A percentile compares a stretch with the other conserved stretches of the same genome.
phyloP scores from a whole-genome alignment of 1,140 invertebrate genomes.

The Holcopasites calliopsidis region DNA sequence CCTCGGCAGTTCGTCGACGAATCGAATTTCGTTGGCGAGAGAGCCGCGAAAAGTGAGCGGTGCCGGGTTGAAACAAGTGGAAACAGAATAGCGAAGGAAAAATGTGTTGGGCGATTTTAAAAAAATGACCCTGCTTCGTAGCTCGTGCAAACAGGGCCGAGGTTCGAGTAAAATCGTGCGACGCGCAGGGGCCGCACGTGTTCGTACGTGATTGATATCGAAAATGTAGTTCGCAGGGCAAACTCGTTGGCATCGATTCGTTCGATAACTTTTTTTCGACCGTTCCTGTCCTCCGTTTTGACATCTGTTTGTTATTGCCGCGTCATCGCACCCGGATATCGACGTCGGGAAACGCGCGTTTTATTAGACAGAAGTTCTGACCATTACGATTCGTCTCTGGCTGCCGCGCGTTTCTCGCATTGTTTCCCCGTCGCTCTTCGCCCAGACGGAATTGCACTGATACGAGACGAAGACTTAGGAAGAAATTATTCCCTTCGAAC shows the following conservation, averaged over 20 bases:
- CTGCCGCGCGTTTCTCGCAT: conserved; percentile 45
- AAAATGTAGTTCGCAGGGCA: conserved; percentile 56
- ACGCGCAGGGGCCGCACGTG: conserved; percentile 29
- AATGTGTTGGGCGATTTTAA: conserved; percentile 1
- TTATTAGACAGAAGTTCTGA: conserved; percentile 62
- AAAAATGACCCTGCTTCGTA: conserved; percentile 11
- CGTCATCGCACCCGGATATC: conserved; percentile 50
- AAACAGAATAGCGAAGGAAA: not conserved
- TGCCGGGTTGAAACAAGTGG: not conserved
- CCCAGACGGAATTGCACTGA: conserved; percentile 18
- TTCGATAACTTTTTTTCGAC: conserved; percentile 24
- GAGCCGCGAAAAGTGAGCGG: conserved; percentile 6
- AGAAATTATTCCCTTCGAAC: no score
- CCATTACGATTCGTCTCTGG: conserved; percentile 50
- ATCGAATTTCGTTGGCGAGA: conserved; percentile 17
- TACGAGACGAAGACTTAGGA: no score
- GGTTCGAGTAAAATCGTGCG: conserved; percentile 37
- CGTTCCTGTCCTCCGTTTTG: not conserved
- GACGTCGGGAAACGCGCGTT: conserved; percentile 42
- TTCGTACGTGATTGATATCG: conserved; percentile 60
- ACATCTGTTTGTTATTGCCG: conserved; percentile 56
- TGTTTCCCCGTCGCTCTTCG: conserved; percentile 36
- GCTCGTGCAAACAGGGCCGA: not conserved
- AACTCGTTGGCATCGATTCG: conserved; percentile 52
- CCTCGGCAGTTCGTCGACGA: not conserved